These are phyloP conservation scores for Eumacrocentrus americanus DNA, from an alignment of 2,888 invertebrate species.

Conservation along the genomic window DNA sequence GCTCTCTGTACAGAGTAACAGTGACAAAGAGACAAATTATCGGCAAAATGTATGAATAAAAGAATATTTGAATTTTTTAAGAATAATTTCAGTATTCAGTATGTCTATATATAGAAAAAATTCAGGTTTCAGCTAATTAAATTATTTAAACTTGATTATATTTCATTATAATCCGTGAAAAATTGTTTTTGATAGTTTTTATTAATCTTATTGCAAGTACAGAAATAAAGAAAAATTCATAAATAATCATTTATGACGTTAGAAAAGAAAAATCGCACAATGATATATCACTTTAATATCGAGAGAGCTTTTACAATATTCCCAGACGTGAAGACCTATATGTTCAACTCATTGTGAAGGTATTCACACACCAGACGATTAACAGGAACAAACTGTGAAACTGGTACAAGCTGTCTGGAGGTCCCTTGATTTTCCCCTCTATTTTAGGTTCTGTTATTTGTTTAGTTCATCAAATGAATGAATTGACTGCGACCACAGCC, in stretches of 20 bases:
- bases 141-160: too few relatives aligned
- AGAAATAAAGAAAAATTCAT: not conserved
- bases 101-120: not conserved
- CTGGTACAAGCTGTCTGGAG: slow-evolving; percentile 59
- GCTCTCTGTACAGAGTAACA: not conserved
- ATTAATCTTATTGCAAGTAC: too few relatives aligned
- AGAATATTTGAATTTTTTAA: not conserved
- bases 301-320: slow-evolving; percentile 3
- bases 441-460: not conserved
- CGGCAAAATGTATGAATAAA: not conserved
- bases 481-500: not conserved
- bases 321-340: slow-evolving; percentile 14
- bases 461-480: not conserved
- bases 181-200: too few relatives aligned
- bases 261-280: too few relatives aligned
- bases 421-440: not conserved
- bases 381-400: slow-evolving; percentile 60
- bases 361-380: slow-evolving; percentile 45
- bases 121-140: not conserved
- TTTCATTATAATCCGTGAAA: too few relatives aligned
- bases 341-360: slow-evolving; percentile 25
- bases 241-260: too few relatives aligned
- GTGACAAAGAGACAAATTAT: not conserved
- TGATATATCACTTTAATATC: too few relatives aligned
- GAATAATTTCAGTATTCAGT: not conserved